Evolutionary conservation across 2,113 vertebrate species (phyloP).

Genomic region (Probosciger aterrimus): DNA sequence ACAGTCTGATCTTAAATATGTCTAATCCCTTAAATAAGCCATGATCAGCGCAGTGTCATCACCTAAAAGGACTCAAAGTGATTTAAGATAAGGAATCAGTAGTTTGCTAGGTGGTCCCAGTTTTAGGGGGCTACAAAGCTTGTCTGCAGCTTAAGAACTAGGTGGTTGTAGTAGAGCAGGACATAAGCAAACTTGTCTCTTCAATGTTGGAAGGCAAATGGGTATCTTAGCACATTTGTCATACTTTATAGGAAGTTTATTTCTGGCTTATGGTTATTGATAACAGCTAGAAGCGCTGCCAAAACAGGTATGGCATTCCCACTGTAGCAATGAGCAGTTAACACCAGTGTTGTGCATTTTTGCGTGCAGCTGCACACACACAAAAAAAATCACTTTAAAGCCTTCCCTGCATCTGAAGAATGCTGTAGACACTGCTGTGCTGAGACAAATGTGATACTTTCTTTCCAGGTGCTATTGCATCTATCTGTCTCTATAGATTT

Average conservation of each 20-base stretch:
- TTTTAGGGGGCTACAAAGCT: not conserved
- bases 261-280: not conserved
- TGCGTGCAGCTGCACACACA: not conserved
- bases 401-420: not conserved
- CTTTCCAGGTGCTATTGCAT: not conserved
- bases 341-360: not conserved
- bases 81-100: not conserved
- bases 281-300: not conserved
- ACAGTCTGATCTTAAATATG: not conserved
- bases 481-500: not conserved
- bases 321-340: not conserved
- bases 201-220: not conserved
- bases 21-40: not conserved
- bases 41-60: not conserved
- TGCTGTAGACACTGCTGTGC: not conserved
- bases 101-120: not conserved
- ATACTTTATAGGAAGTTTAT: not conserved
- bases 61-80: not conserved
- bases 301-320: not conserved
- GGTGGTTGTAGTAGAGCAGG: not conserved
- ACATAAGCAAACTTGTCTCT: not conserved
- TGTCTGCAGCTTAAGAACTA: not conserved
- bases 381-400: not conserved
- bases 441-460: not conserved
- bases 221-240: not conserved